Evolutionary conservation across 2,113 vertebrate genomes (phyloP), one percentile per base, ranked within the genome.

Genomic region (Nanorana parkeri): DNA sequence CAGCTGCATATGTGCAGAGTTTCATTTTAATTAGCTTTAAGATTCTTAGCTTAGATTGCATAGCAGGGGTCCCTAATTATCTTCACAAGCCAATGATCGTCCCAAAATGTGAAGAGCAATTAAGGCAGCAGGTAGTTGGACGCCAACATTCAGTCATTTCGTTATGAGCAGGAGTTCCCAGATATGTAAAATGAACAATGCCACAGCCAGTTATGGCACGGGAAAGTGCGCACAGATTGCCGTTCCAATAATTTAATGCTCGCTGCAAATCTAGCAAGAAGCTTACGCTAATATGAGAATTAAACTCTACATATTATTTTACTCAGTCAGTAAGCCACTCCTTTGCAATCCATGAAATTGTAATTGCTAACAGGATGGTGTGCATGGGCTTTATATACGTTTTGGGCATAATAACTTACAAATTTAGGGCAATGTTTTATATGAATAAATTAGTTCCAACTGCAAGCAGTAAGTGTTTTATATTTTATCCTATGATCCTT

Each of bases 1-100:
- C 86, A 75, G 20, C 15, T 85, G 65, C 83, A 68, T 73, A 56
- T 79, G 20, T 79, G 47, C 82, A 78, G 36, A 16, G 36, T 86
- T 52, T 75, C 56, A 81, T 87, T 92, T 92, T 92, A 92, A 92
- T 92, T 91, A 90, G 88, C 84, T 85, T 84, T 26, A 85, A 87
- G 86, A 84, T 85, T 89, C 86, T 65, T 86, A 64, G 74, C 87
- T 90, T 87, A 84, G 61, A 80, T 87, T 75, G 77, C 85, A 86
- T 87, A 90, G 72, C 84, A 85, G 81, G 81, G 82, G 28, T 86
- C 71, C 83, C 87, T 87, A 88, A 91, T 91, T 92, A 89, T 89
- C 85, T 88, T 88, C 83, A 85, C 75, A 86, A 91, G 86, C 85
- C 86, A 87, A 85, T 85, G 81, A 90, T 88, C 83, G 86, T 78